Evolutionary conservation across 1,140 invertebrate genomes (phyloP), one percentile per base, ranked within the genome.

Genomic region (Nymphalis io): DNA sequence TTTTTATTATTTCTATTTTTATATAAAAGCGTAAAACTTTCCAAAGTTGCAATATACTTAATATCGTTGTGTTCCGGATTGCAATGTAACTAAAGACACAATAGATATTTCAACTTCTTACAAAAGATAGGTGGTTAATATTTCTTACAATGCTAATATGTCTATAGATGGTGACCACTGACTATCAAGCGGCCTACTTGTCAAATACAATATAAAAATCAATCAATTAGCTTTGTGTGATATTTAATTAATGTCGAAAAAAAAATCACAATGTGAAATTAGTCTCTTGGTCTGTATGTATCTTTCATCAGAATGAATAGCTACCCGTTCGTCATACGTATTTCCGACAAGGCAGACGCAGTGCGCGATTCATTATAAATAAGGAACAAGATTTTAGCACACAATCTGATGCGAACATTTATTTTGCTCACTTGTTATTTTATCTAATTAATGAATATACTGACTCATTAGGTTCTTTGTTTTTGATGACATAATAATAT

Each of bases 241-340:
- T 46, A 46, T 46, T n/a, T 16, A 46, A 46, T 46, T n/a, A 53
- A 53, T 21, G 18, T 53, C 10, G 20, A 53, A 53, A 53, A 53
- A 20, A 21, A 48, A 13, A 15, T 4, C 44, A 3, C 39, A 18
- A 59, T 39, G 8, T 59, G 16, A 38, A 59, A 39, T 59, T 10
- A 12, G 0, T 1, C 60, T 61, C 38, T 18, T 23, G 11, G 20
- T 61, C 23, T 12, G 44, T 42, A 18, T 27, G 44, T 60, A 51
- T 51, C 40, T 38, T 61, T 61, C 18, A 58, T 20, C n/a, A 27
- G 63, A 64, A 70, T 70, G 38, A 64, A 70, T 70, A 15, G 68
- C 27, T 1, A 44, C 51, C 59, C 64, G 72, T 84, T 79, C 77
- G 82, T 84, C 82, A 76, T 78, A 74, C 81, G 78, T 75, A 76